Base-by-base conservation (phyloP, 2,797 vertebrate species). In the Mareca strepera region DNA sequence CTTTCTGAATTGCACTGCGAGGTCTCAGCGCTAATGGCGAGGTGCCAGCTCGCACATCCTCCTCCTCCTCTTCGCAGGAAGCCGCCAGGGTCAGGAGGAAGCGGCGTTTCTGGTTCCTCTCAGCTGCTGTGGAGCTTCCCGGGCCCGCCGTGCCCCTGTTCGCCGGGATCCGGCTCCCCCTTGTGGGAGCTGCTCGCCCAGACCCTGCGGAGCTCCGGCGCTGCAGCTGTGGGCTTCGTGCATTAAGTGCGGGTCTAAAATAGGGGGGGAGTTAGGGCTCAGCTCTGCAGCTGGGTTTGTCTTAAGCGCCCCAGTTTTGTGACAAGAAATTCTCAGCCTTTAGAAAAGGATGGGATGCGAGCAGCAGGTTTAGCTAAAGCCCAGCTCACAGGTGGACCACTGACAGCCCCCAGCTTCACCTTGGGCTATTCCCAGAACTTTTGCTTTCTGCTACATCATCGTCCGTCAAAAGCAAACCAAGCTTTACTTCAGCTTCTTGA, bases 371-470 rank as follows among this genome's bases (percentile, higher is more conserved):
- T 46, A 59, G 48, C 43, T 55, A 22, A 69, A 59, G 63, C 33
- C 56, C 60, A 50, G 39, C 8, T 52, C n/a, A 48, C 16, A 0
- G 0, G 33, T 43, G 26, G 48, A 46, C 13, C 8, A 14, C 15
- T 17, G 12, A 17, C 0, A 0, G 44, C 56, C 18, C 62, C 26
- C 29, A 31, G 28, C 28, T 43, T 43, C 39, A 43, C 28, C 18
- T 53, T 64, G 2, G 53, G 44, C 55, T 67, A 8, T 39, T 60
- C 69, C 13, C 55, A 39, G 63, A 33, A 77, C 11, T 7, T 1
- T 1, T 25, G 37, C 37, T 43, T 13, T 48, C 17, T 13, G 33
- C 63, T 33, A 28, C 3, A 5, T 7, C 17, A 20, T 37, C 63
- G 46, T 72, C 44, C 13, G 4, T 43, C 14, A 26, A 22, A 63